Percentiles rank a stretch among this genome's conserved stretches.
Evolutionary conservation across 2,797 vertebrate species (phyloP).

Genomic region (Chromobotia macracanthus): DNA sequence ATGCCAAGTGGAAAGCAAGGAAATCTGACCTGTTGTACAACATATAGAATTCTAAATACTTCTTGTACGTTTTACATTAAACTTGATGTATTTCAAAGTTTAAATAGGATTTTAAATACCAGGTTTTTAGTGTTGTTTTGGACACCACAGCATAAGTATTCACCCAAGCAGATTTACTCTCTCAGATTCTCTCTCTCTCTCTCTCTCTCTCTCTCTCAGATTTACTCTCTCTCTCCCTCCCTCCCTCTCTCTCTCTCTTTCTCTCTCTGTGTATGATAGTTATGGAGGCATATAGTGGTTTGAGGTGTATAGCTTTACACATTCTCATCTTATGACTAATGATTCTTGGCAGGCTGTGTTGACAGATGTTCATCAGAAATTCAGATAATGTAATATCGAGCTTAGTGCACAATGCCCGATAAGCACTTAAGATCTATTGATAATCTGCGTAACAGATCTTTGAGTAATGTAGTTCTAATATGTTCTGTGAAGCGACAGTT

Average conservation of each 20-base stretch:
- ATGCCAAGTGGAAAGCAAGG: too few relatives aligned
- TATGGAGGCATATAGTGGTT: background rate
- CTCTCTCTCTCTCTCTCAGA: background rate
- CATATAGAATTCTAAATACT: too few relatives aligned
- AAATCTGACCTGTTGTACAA: too few relatives aligned
- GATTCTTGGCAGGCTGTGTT: slow-evolving; percentile 11
- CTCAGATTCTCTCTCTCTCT: background rate
- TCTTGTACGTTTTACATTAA: too few relatives aligned
- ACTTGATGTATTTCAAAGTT: too few relatives aligned
- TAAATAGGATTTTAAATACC: too few relatives aligned
- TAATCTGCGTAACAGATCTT: slow-evolving; percentile 32
- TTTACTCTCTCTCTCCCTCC: background rate
- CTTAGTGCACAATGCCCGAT: background rate
- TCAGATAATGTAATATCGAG: slow-evolving; percentile 14
- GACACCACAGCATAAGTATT: background rate
- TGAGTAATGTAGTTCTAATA: slow-evolving; percentile 31
- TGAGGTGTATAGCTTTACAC: slow-evolving; percentile 3
- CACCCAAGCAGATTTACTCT: background rate
- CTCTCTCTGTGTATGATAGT: background rate
- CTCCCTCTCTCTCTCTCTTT: too few relatives aligned
- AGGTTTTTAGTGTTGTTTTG: background rate
- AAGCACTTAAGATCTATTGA: slow-evolving; percentile 34
- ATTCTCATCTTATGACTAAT: slow-evolving; percentile 16
- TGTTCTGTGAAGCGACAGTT: background rate
- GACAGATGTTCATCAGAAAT: slow-evolving; percentile 35